These are phyloP conservation scores for Aegithalos caudatus DNA, from an alignment of 2,113 vertebrate genomes.

Conservation along the genomic window DNA sequence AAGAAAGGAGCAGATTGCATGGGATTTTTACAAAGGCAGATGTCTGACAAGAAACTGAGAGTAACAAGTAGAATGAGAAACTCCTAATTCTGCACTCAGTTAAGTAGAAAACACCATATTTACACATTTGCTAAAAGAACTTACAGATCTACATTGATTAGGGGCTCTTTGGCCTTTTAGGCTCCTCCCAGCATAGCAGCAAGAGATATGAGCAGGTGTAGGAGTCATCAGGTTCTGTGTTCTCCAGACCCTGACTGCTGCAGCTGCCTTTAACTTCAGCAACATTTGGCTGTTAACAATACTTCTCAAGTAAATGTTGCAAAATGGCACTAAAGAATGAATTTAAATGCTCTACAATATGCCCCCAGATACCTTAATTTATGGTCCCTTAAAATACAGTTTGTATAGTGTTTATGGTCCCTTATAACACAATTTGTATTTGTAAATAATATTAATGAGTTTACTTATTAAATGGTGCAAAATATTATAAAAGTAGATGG, in stretches of 20 bases:
- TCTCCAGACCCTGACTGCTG: background rate
- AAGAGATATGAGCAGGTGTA: background rate
- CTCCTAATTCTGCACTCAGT: background rate
- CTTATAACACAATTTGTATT: background rate
- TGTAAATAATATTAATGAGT: background rate
- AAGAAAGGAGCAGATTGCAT: background rate
- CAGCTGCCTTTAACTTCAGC: background rate
- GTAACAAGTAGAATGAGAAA: background rate
- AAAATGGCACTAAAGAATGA: background rate
- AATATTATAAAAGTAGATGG: background rate
- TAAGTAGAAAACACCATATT: background rate
- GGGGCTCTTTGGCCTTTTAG: background rate
- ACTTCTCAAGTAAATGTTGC: background rate
- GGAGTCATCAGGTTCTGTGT: background rate
- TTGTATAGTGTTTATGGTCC: background rate
- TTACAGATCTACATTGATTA: background rate
- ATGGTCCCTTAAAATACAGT: background rate
- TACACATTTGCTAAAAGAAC: background rate
- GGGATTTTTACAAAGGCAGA: background rate
- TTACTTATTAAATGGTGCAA: background rate
- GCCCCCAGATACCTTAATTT: background rate
- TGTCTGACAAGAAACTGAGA: background rate
- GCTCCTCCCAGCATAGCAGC: background rate
- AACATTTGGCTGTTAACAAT: background rate
- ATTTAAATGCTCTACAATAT: background rate